A percentile compares a stretch with the other conserved stretches of the same genome.
Evolutionary conservation across 1,140 invertebrate species (phyloP).

Genomic region (Leptinotarsa lineolata): DNA sequence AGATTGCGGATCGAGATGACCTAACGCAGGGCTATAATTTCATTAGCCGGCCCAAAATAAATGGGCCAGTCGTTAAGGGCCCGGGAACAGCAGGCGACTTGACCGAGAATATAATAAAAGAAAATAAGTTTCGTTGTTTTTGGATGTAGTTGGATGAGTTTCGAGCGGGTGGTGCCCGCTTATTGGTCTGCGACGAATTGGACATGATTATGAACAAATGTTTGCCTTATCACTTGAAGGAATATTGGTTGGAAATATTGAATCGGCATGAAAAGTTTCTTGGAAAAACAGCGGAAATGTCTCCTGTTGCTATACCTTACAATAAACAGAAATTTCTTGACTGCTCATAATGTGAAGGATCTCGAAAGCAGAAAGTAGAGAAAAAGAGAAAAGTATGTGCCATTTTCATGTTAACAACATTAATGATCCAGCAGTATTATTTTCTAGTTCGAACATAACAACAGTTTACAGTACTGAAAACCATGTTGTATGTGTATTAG

Average conservation of each 20-base stretch:
- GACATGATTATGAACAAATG: slow-evolving; percentile 13
- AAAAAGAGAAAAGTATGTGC: no score
- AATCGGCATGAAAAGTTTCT: neutral
- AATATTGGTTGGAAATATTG: slow-evolving; percentile 5
- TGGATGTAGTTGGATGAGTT: slow-evolving; percentile 15
- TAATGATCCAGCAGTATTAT: no score
- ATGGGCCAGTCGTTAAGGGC: slow-evolving; percentile 11
- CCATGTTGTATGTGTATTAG: no score
- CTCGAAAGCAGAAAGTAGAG: no score
- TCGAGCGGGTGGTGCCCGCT: neutral
- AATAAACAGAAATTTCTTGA: no score
- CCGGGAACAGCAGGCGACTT: neutral
- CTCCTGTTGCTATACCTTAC: no score
- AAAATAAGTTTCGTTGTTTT: slow-evolving; percentile 16
- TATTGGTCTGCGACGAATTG: slow-evolving; percentile 12
- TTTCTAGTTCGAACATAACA: no score
- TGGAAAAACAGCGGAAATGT: neutral
- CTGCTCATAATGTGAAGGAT: no score
- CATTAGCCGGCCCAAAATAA: slow-evolving; percentile 15
- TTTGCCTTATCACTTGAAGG: slow-evolving; percentile 7
- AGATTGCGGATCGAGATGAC: slow-evolving; percentile 7
- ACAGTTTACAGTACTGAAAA: no score
- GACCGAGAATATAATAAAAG: slow-evolving; percentile 15
- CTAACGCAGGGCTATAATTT: slow-evolving; percentile 12
- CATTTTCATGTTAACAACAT: no score